Base-by-base conservation (phyloP, 1,140 invertebrate species). In the Ladona fulva region DNA sequence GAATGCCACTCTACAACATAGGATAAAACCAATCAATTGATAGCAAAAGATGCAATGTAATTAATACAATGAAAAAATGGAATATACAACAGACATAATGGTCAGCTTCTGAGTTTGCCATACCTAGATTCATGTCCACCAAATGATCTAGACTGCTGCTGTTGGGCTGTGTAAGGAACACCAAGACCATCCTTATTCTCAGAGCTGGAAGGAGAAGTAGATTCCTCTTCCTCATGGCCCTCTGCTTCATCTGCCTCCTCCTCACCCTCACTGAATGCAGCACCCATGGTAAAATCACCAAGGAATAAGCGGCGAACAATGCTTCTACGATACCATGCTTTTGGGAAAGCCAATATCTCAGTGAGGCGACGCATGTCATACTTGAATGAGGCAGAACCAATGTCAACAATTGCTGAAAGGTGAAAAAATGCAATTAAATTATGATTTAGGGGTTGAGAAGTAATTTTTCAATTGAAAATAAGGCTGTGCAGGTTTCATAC, bases 311-410 rank as follows among this genome's bases (percentile, higher is more conserved):
- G 86, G 24, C 97, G 87, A 24, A 98, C 95, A 79, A 99, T 96
- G 79, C 94, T 95, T 22, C 96, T 89, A 25, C 97, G 87, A 83
- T 98, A 98, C 97, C 98, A 99, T 5, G 97, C 97, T 86, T 97
- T 98, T 0, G 98, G 97, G 83, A 99, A 99, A 7, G 96, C 95
- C 59, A 99, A 85, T 81, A 99, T 98, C 86, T 99, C 98, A 0
- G 95, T 96, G 78, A 99, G 85, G n/a, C 97, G 89, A 76, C 97
- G 89, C 96, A 99, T 99, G 84, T 99, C 98, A 85, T 99, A 99
- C 83, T 99, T 98, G 84, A 99, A 99, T 24, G 94, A 96, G 25
- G 97, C 97, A n/a, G 94, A 96, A 37, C 97, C 97, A 82, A 99
- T 96, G 85, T 98, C 96, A 81, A 96, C 92, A 79, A 98, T 96